Evolutionary conservation across 2,797 vertebrate genomes (phyloP), one percentile per base, ranked within the genome.

Genomic region (Lepilemur ruficaudatus): DNA sequence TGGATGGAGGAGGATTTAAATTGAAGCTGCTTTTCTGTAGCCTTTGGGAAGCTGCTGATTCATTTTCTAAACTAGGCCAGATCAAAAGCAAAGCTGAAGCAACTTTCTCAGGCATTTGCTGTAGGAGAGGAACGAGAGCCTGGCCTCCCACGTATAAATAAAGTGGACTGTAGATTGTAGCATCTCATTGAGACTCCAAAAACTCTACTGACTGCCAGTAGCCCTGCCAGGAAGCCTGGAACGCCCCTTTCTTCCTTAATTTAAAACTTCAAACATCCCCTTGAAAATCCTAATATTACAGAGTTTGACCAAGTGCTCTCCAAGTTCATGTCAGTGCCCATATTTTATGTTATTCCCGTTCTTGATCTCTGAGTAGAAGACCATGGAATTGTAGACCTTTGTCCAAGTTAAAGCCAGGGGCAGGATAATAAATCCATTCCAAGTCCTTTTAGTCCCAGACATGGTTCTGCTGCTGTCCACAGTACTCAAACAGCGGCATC

Each of bases 21-120:
- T 91, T 83, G 72, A 67, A 94, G 80, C 23, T 94, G 32, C n/a
- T 93, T 96, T 90, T 85, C 63, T 35, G 30, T 41, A 38, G 65
- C 22, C 65, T 48, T 67, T 80, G 70, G 89, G 91, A 94, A 96
- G 59, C 52, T 97, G 96, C 97, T 98, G 96, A 98, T 96, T 97
- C 97, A 97, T 95, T 92, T 93, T 83, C 92, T 93, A 85, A 92
- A 81, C 65, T 65, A 96, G 97, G 96, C 89, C 96, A 89, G 83
- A 96, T 97, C 79, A 94, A 95, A 96, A 96, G 59, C 55, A 30
- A 92, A 88, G 70, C 91, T 35, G 46, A 90, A 82, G 63, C 65
- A 84, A 78, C 87, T 73, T 95, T 87, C 57, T 92, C 65, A 35
- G 65, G 50, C 69, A 32, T 97, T 92, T 92, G 5, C 67, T 93